Percentiles rank a stretch among this genome's conserved stretches.
phyloP scores from a whole-genome alignment of 2,888 invertebrate genomes.

The Notocelia uddmanniana region DNA sequence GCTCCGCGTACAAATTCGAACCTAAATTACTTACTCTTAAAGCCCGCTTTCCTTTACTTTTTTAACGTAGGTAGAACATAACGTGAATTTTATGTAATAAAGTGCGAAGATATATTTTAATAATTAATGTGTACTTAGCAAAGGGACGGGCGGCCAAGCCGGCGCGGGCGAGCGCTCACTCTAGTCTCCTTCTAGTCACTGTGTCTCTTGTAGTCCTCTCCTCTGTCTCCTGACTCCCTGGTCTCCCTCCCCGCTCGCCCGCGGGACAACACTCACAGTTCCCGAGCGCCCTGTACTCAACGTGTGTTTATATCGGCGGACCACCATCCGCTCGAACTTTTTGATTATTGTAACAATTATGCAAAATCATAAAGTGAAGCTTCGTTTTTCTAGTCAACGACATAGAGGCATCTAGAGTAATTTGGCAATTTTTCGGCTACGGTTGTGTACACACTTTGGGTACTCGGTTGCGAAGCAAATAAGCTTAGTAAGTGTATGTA shows the following conservation, averaged over 20 bases:
- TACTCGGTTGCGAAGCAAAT: slow-evolving; percentile 73
- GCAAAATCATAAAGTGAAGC: slow-evolving; percentile 56
- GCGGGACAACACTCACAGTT: slow-evolving; percentile 78
- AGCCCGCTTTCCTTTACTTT: slow-evolving; percentile 82
- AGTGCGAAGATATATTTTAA: slow-evolving; percentile 86
- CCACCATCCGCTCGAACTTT: slow-evolving; percentile 48
- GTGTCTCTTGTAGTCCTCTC: slow-evolving; percentile 49
- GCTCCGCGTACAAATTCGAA: slow-evolving; percentile 84
- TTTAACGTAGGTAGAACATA: slow-evolving; percentile 85
- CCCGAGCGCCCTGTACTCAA: slow-evolving; percentile 78
- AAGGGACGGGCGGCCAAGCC: slow-evolving; percentile 82
- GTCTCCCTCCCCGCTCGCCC: slow-evolving; percentile 67
- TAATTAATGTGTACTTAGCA: slow-evolving; percentile 85
- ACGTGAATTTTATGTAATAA: slow-evolving; percentile 86
- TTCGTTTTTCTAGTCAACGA: slow-evolving; percentile 64
- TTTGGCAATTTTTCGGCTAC: slow-evolving; percentile 51
- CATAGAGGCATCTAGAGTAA: slow-evolving; percentile 50
- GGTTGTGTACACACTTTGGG: slow-evolving; percentile 76
- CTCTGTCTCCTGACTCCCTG: slow-evolving; percentile 47
- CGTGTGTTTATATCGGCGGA: slow-evolving; percentile 59
- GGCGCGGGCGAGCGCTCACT: slow-evolving; percentile 77
- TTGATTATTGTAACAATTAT: slow-evolving; percentile 52
- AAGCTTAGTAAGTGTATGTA: slow-evolving; percentile 85
- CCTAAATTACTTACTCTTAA: slow-evolving; percentile 79
- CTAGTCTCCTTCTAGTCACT: slow-evolving; percentile 53